Evolutionary conservation across 2,797 vertebrate species (phyloP).

Genomic region (Neosalanx taihuensis): DNA sequence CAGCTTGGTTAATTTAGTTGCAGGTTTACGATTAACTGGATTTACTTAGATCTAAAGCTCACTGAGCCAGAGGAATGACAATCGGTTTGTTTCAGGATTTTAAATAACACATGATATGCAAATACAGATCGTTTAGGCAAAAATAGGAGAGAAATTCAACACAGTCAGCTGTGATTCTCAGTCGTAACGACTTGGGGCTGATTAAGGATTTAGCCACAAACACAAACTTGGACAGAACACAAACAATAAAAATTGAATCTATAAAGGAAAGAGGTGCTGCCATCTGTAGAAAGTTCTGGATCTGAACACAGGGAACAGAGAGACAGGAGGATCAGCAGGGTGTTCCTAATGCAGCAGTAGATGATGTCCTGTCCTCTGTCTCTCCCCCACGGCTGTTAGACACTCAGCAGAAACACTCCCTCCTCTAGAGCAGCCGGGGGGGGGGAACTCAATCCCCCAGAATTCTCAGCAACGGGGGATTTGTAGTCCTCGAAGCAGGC

Average conservation of each 20-base stretch:
- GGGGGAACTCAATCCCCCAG: background rate
- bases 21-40: background rate
- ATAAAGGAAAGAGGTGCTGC: slow-evolving; percentile 46
- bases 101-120: slow-evolving; percentile 8
- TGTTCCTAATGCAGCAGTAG: too few species aligned
- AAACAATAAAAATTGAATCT: slow-evolving; percentile 15
- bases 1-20: too few species aligned
- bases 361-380: too few species aligned
- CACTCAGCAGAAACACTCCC: slow-evolving; percentile 17
- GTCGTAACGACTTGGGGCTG: slow-evolving; percentile 29
- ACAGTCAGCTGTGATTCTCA: slow-evolving; percentile 21
- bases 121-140: slow-evolving; percentile 12
- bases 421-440: background rate
- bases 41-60: background rate
- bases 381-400: too few species aligned
- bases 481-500: background rate
- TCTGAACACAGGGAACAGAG: background rate
- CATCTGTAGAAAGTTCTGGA: too few species aligned
- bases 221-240: slow-evolving; percentile 17
- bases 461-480: background rate
- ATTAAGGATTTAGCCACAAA: slow-evolving; percentile 17
- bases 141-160: slow-evolving; percentile 13
- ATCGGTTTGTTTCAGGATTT: background rate
- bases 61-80: background rate
- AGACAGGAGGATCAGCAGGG: too few species aligned